Evolutionary conservation across 2,888 invertebrate species (phyloP).

Genomic region (Pasiphila rectangulata): DNA sequence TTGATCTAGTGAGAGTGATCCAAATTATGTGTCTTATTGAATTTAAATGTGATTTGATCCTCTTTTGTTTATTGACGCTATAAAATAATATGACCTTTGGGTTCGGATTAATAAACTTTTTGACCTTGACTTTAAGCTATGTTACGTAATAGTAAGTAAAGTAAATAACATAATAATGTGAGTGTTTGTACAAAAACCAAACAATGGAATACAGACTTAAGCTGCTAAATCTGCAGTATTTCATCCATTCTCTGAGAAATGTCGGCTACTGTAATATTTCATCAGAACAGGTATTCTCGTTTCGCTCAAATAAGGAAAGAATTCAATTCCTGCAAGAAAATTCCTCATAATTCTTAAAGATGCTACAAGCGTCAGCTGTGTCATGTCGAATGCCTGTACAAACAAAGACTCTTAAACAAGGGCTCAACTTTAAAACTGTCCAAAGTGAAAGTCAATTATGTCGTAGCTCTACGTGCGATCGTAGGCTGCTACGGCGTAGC

Average conservation of each 20-base stretch:
- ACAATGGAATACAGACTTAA: neutral
- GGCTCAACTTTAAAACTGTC: conserved; percentile 39
- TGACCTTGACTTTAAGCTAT: no score
- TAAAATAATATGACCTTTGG: no score
- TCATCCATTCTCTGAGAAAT: neutral
- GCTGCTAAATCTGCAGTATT: neutral
- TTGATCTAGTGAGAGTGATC: no score
- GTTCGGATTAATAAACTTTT: no score
- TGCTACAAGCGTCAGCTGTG: conserved; percentile 18
- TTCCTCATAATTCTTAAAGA: conserved; percentile 10
- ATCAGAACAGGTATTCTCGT: conserved; percentile 4
- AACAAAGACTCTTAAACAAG: conserved; percentile 32
- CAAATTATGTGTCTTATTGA: no score
- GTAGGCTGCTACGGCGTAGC: conserved; percentile 49
- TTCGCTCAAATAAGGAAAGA: neutral
- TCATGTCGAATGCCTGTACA: conserved; percentile 20
- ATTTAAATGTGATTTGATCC: no score
- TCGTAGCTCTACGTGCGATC: conserved; percentile 29
- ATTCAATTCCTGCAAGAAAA: conserved; percentile 4
- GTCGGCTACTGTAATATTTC: neutral
- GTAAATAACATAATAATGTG: no score
- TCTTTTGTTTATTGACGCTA: no score
- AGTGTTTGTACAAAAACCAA: neutral
- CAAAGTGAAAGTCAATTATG: conserved; percentile 46
- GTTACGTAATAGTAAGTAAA: no score